These are phyloP conservation scores for Gila orcuttii DNA, from an alignment of 2,113 vertebrate genomes.

Conservation along the genomic window DNA sequence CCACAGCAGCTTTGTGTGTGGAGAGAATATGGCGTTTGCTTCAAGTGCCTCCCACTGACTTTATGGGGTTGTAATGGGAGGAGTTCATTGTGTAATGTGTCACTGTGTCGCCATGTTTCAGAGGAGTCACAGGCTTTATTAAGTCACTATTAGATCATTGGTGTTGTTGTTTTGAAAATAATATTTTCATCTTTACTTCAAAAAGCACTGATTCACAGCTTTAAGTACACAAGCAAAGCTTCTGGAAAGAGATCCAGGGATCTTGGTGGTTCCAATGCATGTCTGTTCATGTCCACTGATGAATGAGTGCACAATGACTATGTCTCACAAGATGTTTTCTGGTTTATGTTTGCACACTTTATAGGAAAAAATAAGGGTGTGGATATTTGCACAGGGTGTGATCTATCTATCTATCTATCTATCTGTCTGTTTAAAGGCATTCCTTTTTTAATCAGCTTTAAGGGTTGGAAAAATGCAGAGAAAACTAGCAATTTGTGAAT, in stretches of 20 bases:
- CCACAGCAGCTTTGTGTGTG: neutral
- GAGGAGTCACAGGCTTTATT: neutral
- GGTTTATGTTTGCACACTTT: neutral
- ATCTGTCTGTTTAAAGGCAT: no score
- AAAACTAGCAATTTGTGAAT: neutral
- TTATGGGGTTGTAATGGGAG: neutral
- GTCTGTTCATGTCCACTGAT: constrained; percentile 17
- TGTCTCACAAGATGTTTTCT: neutral
- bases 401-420: no score
- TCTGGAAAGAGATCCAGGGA: neutral
- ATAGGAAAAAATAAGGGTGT: neutral
- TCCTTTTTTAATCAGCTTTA: no score
- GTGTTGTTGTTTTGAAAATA: neutral
- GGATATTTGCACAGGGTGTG: neutral
- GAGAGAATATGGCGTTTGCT: neutral
- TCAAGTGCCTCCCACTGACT: neutral
- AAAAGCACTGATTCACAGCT: neutral
- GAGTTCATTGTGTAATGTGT: neutral
- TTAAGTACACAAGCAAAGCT: neutral
- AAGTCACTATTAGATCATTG: neutral
- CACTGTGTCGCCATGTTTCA: neutral
- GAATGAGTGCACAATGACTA: neutral
- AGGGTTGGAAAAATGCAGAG: no score
- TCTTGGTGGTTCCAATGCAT: neutral
- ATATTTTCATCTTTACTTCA: neutral